A percentile compares a stretch with the other conserved stretches of the same genome.
These are phyloP conservation scores for Mamestra configurata DNA, from an alignment of 1,140 invertebrate genomes.

Conservation along the genomic window DNA sequence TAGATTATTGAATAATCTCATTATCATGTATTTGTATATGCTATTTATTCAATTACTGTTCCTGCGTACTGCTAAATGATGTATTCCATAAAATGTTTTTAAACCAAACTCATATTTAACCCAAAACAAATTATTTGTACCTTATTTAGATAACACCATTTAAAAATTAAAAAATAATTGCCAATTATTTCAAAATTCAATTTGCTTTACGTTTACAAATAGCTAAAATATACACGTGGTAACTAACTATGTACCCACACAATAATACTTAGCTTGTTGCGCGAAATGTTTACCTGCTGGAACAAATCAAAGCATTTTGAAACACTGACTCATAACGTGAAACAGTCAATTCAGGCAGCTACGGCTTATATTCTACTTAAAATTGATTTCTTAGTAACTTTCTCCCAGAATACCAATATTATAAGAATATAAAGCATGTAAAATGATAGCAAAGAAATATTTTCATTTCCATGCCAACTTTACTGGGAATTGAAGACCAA, in stretches of 20 bases:
- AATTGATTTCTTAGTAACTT: not conserved
- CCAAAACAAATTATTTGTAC: not conserved
- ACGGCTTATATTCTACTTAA: not conserved
- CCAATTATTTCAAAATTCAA: not conserved
- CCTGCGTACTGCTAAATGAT: not conserved
- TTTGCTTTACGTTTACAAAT: not conserved
- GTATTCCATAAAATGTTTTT: not conserved
- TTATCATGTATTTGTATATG: not conserved
- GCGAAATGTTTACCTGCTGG: not conserved
- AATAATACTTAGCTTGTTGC: conserved; percentile 17
- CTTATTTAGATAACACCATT: not conserved
- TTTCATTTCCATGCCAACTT: not conserved
- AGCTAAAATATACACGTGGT: conserved; percentile 9
- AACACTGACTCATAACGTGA: conserved; percentile 8
- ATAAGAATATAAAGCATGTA: no score
- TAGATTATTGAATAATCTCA: not conserved
- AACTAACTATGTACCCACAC: not conserved
- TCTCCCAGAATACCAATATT: not conserved
- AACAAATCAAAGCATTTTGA: conserved; percentile 29
- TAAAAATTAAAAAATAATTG: not conserved
- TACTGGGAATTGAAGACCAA: not conserved
- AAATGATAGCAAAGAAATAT: not conserved
- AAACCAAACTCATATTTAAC: not conserved
- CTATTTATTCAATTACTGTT: not conserved
- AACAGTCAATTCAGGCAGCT: not conserved